phyloP scores from a whole-genome alignment of 2,113 vertebrate species.

The Pomatostomus ruficeps region DNA sequence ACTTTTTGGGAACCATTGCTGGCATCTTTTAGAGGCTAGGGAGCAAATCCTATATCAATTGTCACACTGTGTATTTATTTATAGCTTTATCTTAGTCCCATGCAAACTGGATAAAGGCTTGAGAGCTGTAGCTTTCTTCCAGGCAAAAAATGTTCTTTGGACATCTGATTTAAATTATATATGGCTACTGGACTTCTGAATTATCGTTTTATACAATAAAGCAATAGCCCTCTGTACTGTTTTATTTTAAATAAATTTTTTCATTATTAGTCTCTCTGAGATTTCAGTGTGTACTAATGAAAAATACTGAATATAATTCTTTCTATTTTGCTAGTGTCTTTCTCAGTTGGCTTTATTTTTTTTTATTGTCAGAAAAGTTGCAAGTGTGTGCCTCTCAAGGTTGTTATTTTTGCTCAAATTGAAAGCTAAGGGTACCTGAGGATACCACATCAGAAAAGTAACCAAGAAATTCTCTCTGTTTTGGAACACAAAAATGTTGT shows the following conservation, averaged over 20 bases:
- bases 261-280: background rate
- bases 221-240: background rate
- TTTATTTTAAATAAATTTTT: background rate
- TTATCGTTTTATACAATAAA: background rate
- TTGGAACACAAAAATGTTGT: background rate
- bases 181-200: background rate
- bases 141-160: background rate
- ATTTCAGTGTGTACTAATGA: background rate
- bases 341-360: background rate
- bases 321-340: background rate
- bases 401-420: background rate
- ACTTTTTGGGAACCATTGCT: background rate
- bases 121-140: background rate
- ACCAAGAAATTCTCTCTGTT: background rate
- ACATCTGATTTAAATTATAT: background rate
- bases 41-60: background rate
- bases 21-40: background rate
- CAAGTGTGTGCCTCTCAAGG: background rate
- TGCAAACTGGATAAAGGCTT: background rate
- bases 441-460: background rate
- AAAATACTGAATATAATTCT: background rate
- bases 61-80: background rate
- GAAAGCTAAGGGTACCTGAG: background rate
- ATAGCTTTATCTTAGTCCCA: background rate
- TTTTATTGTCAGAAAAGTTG: background rate